Percentiles rank a stretch among this genome's conserved stretches.
Conservation (phyloP, 2,888 invertebrate genomes). For the Acanthosoma haemorrhoidale region DNA sequence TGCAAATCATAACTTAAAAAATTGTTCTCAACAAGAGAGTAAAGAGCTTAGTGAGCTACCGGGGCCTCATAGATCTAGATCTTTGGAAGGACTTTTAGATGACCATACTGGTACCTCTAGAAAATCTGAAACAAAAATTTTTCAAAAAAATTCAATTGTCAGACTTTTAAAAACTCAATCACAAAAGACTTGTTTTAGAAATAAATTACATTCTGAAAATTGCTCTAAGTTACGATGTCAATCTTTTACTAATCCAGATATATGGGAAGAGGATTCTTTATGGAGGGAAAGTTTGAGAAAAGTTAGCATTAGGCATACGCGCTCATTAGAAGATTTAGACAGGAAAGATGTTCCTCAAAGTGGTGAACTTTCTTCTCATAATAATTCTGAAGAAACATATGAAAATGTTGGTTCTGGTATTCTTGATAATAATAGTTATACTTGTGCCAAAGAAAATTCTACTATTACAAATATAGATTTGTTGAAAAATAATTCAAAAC, state of each 20-base stretch:
- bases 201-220: background rate
- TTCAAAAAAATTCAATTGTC: slow-evolving; percentile 26
- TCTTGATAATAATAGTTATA: background rate
- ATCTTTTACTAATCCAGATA: slow-evolving; percentile 45
- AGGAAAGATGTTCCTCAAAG: slow-evolving; percentile 40
- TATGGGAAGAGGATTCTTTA: slow-evolving; percentile 76
- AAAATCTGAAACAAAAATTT: slow-evolving; percentile 16
- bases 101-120: background rate
- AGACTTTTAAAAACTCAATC: slow-evolving; percentile 31
- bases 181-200: slow-evolving; percentile 21
- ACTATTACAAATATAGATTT: background rate
- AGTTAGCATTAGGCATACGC: slow-evolving; percentile 73
- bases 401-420: slow-evolving; percentile 13
- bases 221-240: background rate
- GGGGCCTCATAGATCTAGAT: slow-evolving; percentile 47
- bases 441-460: background rate
- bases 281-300: slow-evolving; percentile 75
- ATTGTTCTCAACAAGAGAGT: background rate
- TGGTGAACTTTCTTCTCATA: slow-evolving; percentile 30
- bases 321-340: slow-evolving; percentile 77
- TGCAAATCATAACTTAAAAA: background rate
- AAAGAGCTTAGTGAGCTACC: background rate
- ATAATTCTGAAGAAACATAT: slow-evolving; percentile 18
- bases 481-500: background rate
- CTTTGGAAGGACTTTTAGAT: slow-evolving; percentile 56